These are phyloP conservation scores for Pungitius pungitius DNA, from an alignment of 2,113 vertebrate genomes.

Conservation along the genomic window DNA sequence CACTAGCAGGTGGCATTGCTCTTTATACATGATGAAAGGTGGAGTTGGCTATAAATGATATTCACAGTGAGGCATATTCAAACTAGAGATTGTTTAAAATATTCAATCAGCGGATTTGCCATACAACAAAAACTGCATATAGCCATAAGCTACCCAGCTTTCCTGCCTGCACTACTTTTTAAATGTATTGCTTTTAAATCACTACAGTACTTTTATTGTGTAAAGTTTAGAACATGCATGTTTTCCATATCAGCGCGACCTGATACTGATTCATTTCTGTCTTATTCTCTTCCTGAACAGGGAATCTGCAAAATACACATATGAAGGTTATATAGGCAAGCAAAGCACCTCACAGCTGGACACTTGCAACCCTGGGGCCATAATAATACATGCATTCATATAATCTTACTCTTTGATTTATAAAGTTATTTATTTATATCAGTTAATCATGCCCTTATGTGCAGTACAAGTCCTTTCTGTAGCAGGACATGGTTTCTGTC, in stretches of 20 bases:
- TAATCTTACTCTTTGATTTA: slow-evolving; percentile 31
- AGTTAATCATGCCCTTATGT: slow-evolving; percentile 24
- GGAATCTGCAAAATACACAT: neutral
- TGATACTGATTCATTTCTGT: slow-evolving; percentile 14
- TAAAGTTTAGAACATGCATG: neutral
- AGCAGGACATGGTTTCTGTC: slow-evolving; percentile 30
- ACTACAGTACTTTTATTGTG: neutral
- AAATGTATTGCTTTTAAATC: neutral
- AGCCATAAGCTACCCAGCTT: neutral
- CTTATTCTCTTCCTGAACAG: slow-evolving; percentile 6
- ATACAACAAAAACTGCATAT: neutral
- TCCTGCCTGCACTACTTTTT: neutral
- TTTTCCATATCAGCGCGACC: neutral
- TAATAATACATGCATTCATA: no score
- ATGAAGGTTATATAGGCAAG: slow-evolving; percentile 1
- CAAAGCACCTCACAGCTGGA: no score
- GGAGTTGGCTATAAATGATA: neutral
- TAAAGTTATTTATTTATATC: no score
- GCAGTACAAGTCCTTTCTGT: slow-evolving; percentile 6
- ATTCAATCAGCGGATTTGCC: neutral
- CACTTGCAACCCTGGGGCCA: neutral
- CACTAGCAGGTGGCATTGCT: slow-evolving; percentile 51
- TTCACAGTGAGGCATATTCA: neutral
- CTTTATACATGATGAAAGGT: slow-evolving; percentile 5
- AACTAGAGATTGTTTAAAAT: neutral